Conservation (phyloP, 1,140 invertebrate species). For the Liolophura sinensis region DNA sequence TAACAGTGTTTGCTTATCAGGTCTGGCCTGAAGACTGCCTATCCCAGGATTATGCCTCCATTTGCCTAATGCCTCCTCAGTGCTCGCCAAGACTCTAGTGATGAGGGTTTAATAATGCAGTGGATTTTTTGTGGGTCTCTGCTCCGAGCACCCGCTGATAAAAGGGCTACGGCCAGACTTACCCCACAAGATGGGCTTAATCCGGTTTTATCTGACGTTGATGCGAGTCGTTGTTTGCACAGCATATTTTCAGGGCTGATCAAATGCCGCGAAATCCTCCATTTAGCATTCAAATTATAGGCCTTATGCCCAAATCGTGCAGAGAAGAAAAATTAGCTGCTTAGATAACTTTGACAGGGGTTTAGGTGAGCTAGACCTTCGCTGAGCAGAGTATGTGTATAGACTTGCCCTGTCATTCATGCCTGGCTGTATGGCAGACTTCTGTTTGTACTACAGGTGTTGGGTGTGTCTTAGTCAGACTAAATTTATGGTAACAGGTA, state of each 20-base stretch:
- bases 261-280: constrained; percentile 21
- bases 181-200: constrained; percentile 2
- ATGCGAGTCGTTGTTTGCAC: constrained; percentile 11
- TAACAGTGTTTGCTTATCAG: constrained; percentile 33
- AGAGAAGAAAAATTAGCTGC: no score
- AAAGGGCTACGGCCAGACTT: background rate
- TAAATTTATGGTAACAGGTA: no score
- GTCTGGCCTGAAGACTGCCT: background rate
- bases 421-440: no score
- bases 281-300: constrained; percentile 35
- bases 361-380: background rate
- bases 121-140: background rate
- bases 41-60: constrained; percentile 6
- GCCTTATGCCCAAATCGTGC: no score
- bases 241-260: constrained; percentile 7
- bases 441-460: no score
- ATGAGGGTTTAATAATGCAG: constrained; percentile 2
- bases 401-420: background rate
- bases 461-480: no score
- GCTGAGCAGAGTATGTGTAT: background rate
- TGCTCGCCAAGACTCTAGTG: constrained; percentile 3
- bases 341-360: no score
- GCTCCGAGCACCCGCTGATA: constrained; percentile 1
- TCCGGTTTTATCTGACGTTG: constrained; percentile 25
- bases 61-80: constrained; percentile 4